A percentile compares a stretch with the other conserved stretches of the same genome.
phyloP scores from a whole-genome alignment of 2,888 invertebrate species.

The Melipona bicolor region DNA sequence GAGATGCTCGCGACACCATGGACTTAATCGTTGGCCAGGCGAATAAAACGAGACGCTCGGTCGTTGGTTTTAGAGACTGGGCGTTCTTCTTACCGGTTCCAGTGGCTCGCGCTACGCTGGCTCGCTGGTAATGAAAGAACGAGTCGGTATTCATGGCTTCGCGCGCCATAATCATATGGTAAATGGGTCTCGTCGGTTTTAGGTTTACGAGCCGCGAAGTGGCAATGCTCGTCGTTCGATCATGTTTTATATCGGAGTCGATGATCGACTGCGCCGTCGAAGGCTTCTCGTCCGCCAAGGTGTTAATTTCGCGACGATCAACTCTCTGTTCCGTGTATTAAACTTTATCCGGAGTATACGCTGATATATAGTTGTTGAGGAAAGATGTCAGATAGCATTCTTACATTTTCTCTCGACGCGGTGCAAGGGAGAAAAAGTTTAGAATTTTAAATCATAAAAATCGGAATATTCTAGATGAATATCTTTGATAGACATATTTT shows the following conservation, averaged over 20 bases:
- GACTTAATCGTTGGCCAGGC: constrained; percentile 26
- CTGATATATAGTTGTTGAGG: background rate
- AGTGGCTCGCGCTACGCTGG: constrained; percentile 30
- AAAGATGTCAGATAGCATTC: background rate
- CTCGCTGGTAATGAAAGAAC: constrained; percentile 67
- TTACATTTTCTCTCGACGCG: background rate
- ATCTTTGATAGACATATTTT: too few relatives aligned
- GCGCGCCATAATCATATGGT: constrained; percentile 76
- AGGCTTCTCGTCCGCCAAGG: constrained; percentile 40
- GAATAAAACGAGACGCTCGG: constrained; percentile 21
- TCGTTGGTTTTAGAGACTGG: constrained; percentile 19
- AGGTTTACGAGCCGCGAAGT: constrained; percentile 77
- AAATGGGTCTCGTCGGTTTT: constrained; percentile 75
- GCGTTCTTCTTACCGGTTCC: constrained; percentile 48
- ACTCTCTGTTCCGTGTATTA: background rate
- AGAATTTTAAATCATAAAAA: too few relatives aligned
- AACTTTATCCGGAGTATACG: background rate
- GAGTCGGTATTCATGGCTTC: constrained; percentile 77
- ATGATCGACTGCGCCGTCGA: constrained; percentile 45
- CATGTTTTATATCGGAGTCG: constrained; percentile 73
- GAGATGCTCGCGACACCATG: background rate
- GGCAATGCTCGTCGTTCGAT: constrained; percentile 66
- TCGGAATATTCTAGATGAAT: too few relatives aligned
- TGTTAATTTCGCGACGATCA: constrained; percentile 55
- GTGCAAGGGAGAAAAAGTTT: background rate